Evolutionary conservation across 1,140 invertebrate species (phyloP).

Genomic region (Camponotus floridanus): DNA sequence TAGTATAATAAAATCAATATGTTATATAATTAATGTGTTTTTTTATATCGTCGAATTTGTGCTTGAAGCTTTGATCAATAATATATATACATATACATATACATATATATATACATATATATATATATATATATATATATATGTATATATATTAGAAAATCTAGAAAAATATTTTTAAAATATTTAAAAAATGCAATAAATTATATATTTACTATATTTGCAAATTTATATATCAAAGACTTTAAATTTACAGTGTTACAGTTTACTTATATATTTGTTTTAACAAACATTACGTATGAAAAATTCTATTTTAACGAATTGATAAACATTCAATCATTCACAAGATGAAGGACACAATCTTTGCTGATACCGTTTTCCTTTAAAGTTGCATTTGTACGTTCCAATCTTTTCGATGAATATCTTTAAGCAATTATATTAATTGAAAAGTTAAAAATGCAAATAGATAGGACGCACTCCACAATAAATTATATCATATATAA

Average conservation of each 20-base stretch:
- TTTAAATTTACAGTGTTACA: background rate
- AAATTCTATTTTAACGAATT: conserved; percentile 1
- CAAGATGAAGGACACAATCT: conserved; percentile 82
- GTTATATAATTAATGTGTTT: too few relatives aligned
- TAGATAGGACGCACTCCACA: background rate
- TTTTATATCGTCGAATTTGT: too few relatives aligned
- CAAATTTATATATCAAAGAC: conserved; percentile 7
- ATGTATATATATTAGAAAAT: background rate
- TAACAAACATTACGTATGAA: background rate
- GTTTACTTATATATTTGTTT: background rate
- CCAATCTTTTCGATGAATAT: conserved; percentile 76
- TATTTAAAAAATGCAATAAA: background rate
- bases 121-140: too few relatives aligned
- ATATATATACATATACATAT: too few relatives aligned
- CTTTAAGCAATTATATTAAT: conserved; percentile 68
- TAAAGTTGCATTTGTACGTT: conserved; percentile 72
- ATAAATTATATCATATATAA: too few relatives aligned
- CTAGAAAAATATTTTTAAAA: background rate
- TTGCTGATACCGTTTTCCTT: conserved; percentile 78
- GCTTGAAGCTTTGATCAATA: too few relatives aligned
- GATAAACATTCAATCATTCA: conserved; percentile 73
- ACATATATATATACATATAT: too few relatives aligned
- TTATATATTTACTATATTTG: conserved; percentile 10
- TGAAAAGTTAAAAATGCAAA: background rate
- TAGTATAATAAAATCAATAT: too few relatives aligned